Percentiles rank a stretch among this genome's conserved stretches.
phyloP scores from a whole-genome alignment of 2,797 vertebrate genomes.

The Parauchenoglanis punctatus region DNA sequence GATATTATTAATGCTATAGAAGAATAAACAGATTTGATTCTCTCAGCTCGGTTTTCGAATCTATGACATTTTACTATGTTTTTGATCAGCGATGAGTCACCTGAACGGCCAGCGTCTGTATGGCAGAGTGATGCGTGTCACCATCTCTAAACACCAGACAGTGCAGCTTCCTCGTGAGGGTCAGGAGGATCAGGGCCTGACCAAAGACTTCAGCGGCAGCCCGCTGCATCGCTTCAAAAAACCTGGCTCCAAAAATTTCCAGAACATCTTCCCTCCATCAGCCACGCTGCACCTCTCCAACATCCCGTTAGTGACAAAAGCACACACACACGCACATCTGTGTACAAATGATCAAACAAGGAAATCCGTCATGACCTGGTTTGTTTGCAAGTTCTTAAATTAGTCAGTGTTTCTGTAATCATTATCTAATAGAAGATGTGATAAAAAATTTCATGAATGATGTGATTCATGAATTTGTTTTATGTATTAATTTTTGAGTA shows the following conservation, averaged over 20 bases:
- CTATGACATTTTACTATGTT: slow-evolving; percentile 9
- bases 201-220: slow-evolving; percentile 87
- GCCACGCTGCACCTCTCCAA: slow-evolving; percentile 91
- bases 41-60: neutral
- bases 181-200: slow-evolving; percentile 82
- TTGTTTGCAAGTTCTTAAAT: neutral
- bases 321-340: neutral
- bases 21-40: neutral
- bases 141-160: slow-evolving; percentile 83
- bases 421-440: neutral
- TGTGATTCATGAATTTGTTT: neutral
- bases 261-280: slow-evolving; percentile 90
- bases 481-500: neutral
- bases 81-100: slow-evolving; percentile 81
- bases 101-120: slow-evolving; percentile 88
- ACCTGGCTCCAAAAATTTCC: slow-evolving; percentile 86
- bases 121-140: slow-evolving; percentile 82
- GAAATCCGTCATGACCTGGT: neutral
- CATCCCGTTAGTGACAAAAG: slow-evolving; percentile 81
- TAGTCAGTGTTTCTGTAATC: neutral
- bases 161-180: slow-evolving; percentile 86
- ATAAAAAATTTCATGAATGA: neutral
- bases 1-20: too few species aligned
- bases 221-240: slow-evolving; percentile 91
- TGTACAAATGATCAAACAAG: neutral